Percentiles rank a stretch among this genome's conserved stretches.
phyloP scores from a whole-genome alignment of 2,888 invertebrate genomes.

The Ommatoiulus sabulosus region DNA sequence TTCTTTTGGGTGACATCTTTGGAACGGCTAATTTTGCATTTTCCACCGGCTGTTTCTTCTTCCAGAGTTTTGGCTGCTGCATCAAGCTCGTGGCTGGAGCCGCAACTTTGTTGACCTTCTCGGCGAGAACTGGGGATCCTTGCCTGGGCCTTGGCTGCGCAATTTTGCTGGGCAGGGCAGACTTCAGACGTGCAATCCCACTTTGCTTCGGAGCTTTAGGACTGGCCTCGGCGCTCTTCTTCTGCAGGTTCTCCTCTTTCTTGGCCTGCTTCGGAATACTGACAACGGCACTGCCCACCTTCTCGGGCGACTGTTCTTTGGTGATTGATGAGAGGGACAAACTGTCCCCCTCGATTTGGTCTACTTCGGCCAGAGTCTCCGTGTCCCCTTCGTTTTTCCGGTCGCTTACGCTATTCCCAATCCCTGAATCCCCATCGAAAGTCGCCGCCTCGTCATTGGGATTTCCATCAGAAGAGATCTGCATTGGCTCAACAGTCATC shows the following conservation, averaged over 20 bases:
- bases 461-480: conserved; percentile 57
- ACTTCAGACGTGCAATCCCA: conserved; percentile 48
- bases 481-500: conserved; percentile 57
- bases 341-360: conserved; percentile 56
- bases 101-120: conserved; percentile 1
- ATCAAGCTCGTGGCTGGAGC: background rate
- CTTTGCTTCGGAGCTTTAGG: background rate
- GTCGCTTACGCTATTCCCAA: conserved; percentile 57
- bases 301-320: conserved; percentile 28
- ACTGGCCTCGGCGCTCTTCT: background rate
- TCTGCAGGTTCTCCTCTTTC: conserved; percentile 42
- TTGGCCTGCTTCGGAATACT: background rate
- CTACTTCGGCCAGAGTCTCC: conserved; percentile 59
- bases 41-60: background rate
- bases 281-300: background rate
- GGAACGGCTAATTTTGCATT: background rate
- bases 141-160: background rate
- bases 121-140: background rate
- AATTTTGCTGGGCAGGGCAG: background rate
- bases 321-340: background rate
- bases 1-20: conserved; percentile 32
- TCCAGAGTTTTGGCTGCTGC: background rate
- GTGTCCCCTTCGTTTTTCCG: conserved; percentile 57
- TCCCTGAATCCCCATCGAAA: conserved; percentile 58
- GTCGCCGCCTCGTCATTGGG: conserved; percentile 41